Conservation (phyloP, 2,888 invertebrate genomes). For the Panorpa germanica region DNA sequence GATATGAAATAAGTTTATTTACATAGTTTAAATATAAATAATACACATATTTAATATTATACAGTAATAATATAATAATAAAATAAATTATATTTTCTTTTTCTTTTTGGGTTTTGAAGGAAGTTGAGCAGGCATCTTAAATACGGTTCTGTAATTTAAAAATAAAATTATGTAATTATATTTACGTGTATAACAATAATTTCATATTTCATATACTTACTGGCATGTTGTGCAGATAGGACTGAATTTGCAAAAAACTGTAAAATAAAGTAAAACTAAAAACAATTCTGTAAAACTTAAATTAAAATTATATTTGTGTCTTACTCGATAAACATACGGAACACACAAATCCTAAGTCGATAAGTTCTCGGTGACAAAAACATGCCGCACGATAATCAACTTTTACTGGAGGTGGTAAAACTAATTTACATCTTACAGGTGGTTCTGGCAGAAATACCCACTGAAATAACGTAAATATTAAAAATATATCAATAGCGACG, state of each 20-base stretch:
- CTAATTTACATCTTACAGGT: constrained; percentile 57
- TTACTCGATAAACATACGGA: constrained; percentile 90
- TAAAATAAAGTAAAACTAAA: constrained; percentile 22
- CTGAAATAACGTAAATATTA: constrained; percentile 23
- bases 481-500: constrained; percentile 1
- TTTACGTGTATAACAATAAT: constrained; percentile 7
- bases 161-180: constrained; percentile 12
- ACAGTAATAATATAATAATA: constrained; percentile 3
- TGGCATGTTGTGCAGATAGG: constrained; percentile 96
- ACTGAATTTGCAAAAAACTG: constrained; percentile 93
- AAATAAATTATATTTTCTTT: constrained; percentile 37
- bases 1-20: too few relatives aligned
- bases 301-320: constrained; percentile 17
- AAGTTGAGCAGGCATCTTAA: constrained; percentile 70
- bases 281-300: constrained; percentile 4
- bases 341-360: constrained; percentile 94
- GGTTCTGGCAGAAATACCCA: constrained; percentile 90
- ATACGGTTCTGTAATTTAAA: constrained; percentile 58
- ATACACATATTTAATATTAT: constrained; percentile 3
- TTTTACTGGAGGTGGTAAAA: constrained; percentile 73
- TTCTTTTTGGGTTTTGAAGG: constrained; percentile 66
- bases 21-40: constrained; percentile 11
- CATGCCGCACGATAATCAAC: constrained; percentile 96
- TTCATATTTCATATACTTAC: constrained; percentile 38
- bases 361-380: constrained; percentile 89